Conservation (phyloP, 2,797 vertebrate species). For the Microctenopoma lineatum region DNA sequence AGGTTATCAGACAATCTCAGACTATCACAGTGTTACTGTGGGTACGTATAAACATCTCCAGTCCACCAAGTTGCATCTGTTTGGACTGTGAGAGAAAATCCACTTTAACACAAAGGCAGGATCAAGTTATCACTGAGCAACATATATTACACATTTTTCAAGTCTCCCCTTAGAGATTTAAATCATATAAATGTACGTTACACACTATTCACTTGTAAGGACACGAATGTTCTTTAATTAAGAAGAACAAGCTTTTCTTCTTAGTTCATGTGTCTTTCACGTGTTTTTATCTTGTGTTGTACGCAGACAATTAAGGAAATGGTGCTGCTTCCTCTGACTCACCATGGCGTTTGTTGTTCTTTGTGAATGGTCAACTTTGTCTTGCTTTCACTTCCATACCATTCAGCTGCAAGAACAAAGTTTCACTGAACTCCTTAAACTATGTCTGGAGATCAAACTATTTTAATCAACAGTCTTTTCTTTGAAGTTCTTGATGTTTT, state of each 20-base stretch:
- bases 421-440: constrained; percentile 8
- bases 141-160: neutral
- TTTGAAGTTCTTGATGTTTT: constrained; percentile 4
- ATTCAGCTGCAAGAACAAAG: constrained; percentile 8
- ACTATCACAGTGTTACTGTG: constrained; percentile 27
- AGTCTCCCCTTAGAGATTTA: too few species aligned
- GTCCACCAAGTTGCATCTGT: constrained; percentile 3
- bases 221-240: too few species aligned
- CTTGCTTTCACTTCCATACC: constrained; percentile 28
- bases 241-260: too few species aligned
- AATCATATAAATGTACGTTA: too few species aligned
- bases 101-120: neutral
- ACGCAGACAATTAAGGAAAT: constrained; percentile 16
- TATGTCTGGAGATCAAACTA: constrained; percentile 15
- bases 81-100: constrained; percentile 7
- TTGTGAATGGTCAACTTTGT: constrained; percentile 25
- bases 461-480: neutral
- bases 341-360: constrained; percentile 38
- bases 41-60: constrained; percentile 31
- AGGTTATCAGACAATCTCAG: constrained; percentile 35
- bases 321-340: constrained; percentile 6
- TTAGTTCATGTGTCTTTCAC: neutral
- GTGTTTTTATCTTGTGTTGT: neutral
- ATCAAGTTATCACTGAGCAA: neutral
- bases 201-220: too few species aligned